Conservation (phyloP, 1,140 invertebrate genomes). For the Caenorhabditis tropicalis region DNA sequence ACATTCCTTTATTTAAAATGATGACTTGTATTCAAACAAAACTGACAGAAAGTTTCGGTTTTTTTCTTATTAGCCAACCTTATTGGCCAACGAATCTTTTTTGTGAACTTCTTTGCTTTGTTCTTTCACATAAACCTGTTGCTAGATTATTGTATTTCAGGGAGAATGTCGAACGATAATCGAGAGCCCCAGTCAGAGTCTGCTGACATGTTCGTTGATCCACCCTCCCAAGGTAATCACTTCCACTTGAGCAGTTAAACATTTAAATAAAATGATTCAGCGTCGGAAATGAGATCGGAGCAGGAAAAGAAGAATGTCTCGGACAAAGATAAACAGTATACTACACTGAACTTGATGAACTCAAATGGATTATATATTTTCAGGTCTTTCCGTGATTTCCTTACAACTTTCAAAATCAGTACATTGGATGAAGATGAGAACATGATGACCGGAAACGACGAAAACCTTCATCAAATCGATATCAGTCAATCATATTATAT, state of each 20-base stretch:
- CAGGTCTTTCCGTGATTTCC: slow-evolving; percentile 61
- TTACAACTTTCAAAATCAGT: slow-evolving; percentile 56
- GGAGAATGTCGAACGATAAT: background rate
- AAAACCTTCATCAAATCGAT: slow-evolving; percentile 50
- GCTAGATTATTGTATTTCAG: background rate
- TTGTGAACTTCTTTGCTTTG: background rate
- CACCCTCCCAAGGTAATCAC: background rate
- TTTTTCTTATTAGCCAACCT: no score
- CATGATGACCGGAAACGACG: slow-evolving; percentile 49
- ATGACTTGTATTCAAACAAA: no score
- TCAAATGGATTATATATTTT: slow-evolving; percentile 65
- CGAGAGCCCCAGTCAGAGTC: slow-evolving; percentile 6
- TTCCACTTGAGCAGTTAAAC: background rate
- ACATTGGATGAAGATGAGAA: slow-evolving; percentile 67
- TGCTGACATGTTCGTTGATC: background rate
- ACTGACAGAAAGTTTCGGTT: no score
- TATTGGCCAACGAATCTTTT: no score
- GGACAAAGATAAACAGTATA: no score
- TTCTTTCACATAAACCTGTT: background rate
- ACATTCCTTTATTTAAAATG: no score
- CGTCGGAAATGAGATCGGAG: background rate
- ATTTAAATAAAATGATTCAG: background rate
- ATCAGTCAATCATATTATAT: slow-evolving; percentile 62
- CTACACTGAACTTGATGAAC: slow-evolving; percentile 68
- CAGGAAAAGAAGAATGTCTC: no score